Conservation (phyloP, 2,888 invertebrate genomes). For the Nasonovia ribisnigri region DNA sequence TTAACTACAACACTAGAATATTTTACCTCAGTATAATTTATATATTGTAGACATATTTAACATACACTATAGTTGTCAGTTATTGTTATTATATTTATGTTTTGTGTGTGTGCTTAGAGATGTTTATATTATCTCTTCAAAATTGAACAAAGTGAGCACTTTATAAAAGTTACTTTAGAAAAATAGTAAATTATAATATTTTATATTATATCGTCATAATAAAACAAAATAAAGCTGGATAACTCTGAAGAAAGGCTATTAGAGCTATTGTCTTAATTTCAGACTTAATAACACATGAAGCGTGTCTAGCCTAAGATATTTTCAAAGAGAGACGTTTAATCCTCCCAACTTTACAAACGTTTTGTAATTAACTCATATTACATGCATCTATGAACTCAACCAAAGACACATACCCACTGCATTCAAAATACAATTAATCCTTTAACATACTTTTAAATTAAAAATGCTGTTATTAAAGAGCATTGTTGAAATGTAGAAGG, state of each 20-base stretch:
- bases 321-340: conserved; percentile 7
- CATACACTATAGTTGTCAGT: not conserved
- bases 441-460: not conserved
- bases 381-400: not conserved
- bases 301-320: not conserved
- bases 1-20: not conserved
- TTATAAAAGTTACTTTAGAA: not conserved
- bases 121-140: not conserved
- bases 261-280: not conserved
- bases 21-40: not conserved
- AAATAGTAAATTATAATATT: not conserved
- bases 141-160: not conserved
- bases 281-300: not conserved
- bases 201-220: not conserved
- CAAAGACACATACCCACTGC: not conserved
- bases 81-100: not conserved
- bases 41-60: not conserved
- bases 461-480: not conserved
- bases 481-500: not conserved
- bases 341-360: not conserved
- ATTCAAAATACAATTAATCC: not conserved
- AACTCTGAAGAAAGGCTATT: not conserved
- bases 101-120: not conserved
- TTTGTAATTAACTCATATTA: conserved; percentile 7
- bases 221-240: not conserved